These are phyloP conservation scores for Papilio polyxenes DNA, from an alignment of 1,140 invertebrate species.

Conservation along the genomic window DNA sequence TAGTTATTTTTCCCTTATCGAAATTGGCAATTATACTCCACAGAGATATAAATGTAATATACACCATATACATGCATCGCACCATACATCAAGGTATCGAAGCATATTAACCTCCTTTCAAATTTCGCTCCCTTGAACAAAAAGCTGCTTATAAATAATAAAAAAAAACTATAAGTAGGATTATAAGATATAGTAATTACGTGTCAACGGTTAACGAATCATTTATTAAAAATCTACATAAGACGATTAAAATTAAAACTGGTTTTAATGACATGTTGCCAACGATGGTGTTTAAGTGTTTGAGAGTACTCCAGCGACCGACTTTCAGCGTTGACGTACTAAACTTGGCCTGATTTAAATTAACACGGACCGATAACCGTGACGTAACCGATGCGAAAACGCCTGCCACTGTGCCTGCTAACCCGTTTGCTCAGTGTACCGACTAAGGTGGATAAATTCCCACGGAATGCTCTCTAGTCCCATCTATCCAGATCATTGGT, in stretches of 20 bases:
- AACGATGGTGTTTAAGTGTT: neutral
- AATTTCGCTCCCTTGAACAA: too few species aligned
- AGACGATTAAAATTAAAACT: neutral
- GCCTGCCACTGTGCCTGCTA: slow-evolving; percentile 17
- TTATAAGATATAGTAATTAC: too few species aligned
- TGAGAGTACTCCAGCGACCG: slow-evolving; percentile 7
- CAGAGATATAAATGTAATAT: too few species aligned
- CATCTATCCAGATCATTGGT: neutral
- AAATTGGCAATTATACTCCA: too few species aligned
- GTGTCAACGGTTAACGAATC: neutral
- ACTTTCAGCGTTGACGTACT: slow-evolving; percentile 16
- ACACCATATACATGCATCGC: too few species aligned
- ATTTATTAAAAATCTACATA: neutral
- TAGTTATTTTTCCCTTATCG: too few species aligned
- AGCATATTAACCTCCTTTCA: too few species aligned
- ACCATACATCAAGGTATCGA: too few species aligned
- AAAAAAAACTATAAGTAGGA: too few species aligned
- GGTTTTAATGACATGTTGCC: slow-evolving; percentile 9
- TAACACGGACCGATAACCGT: slow-evolving; percentile 8
- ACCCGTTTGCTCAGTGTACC: slow-evolving; percentile 20
- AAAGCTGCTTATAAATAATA: too few species aligned
- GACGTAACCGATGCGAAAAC: slow-evolving; percentile 12
- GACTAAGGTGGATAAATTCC: slow-evolving; percentile 26
- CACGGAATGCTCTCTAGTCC: neutral
- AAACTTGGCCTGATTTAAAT: slow-evolving; percentile 37